Evolutionary conservation across 2,797 vertebrate species (phyloP), one percentile per base, ranked within the genome.

Genomic region (Gastrophryne carolinensis): DNA sequence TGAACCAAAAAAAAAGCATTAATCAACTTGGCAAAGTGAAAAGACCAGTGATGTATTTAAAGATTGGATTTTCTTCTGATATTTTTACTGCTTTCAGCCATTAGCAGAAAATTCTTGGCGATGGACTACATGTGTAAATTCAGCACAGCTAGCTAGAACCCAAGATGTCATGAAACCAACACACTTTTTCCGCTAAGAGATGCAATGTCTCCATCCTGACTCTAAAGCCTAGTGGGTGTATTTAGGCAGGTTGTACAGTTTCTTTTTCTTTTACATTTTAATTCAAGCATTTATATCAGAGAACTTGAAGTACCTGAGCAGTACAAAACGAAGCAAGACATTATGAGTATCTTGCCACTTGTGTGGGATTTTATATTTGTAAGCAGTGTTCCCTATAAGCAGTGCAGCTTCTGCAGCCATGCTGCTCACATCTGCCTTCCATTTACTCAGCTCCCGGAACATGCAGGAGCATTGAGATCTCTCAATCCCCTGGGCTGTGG

Each of bases 261-360:
- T 75, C 70, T 75, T 60, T 13, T 2, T 19, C 63, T 77, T 7
- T 74, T 72, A 63, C 80, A 78, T 78, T 80, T 80, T n/a, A n/a
- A n/a, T n/a, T n/a, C n/a, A n/a, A n/a, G 81, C 83, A 79, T 53
- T 79, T 78, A 79, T 67, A 75, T 77, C 80, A 72, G 80, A 53
- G 79, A 65, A 79, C 79, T 75, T 74, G 82, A 86, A 84, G 83
- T 21, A 78, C 72, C 81, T 84, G 81, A 75, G 69, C 30, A 75
- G 69, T 27, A 82, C 83, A 57, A 84, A 85, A 65, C 80, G 78
- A 83, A 84, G 83, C 80, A 86, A 85, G 83, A 80, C 85, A 82
- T 61, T 86, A n/a, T 82, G 82, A 87, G n/a, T n/a, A n/a, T n/a
- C n/a, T n/a, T n/a, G n/a, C n/a, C n/a, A n/a, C n/a, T n/a, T n/a